Conservation (phyloP, 2,797 vertebrate genomes). For the Mus caroli region DNA sequence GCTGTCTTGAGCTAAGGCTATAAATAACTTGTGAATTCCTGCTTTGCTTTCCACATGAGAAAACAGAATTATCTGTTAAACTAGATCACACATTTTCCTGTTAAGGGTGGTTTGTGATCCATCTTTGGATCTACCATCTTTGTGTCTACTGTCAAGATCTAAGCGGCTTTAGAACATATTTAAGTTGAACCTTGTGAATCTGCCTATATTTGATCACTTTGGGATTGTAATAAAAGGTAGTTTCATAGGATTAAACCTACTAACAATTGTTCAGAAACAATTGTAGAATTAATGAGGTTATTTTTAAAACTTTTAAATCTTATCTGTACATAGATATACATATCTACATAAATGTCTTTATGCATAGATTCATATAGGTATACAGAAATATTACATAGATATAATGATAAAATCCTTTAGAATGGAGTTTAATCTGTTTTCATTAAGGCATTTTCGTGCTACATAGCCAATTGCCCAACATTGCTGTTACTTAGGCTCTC, state of each 20-base stretch:
- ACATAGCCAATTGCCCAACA: too few species aligned
- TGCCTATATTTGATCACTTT: neutral
- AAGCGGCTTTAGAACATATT: neutral
- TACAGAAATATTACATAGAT: neutral
- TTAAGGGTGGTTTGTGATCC: neutral
- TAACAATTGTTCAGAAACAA: slow-evolving; percentile 40
- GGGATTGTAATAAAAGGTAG: neutral
- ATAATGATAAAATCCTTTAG: neutral
- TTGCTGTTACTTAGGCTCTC: neutral
- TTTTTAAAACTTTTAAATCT: slow-evolving; percentile 4
- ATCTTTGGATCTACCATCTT: neutral
- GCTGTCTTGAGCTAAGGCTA: neutral
- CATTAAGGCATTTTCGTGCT: neutral
- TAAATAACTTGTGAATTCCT: slow-evolving; percentile 7
- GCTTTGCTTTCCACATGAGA: slow-evolving; percentile 19
- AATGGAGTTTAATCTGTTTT: neutral
- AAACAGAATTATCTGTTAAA: slow-evolving; percentile 5
- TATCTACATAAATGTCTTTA: neutral
- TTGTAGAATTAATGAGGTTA: neutral
- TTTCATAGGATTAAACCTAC: neutral
- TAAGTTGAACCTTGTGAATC: neutral
- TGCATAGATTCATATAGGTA: neutral
- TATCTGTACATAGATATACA: neutral
- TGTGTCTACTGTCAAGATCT: neutral
- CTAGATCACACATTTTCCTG: neutral